Evolutionary conservation across 92 coral and sea anemone species (phyloP), one percentile per base, ranked within the genome.

Genomic region (Hydrozoanthus gracilis): DNA sequence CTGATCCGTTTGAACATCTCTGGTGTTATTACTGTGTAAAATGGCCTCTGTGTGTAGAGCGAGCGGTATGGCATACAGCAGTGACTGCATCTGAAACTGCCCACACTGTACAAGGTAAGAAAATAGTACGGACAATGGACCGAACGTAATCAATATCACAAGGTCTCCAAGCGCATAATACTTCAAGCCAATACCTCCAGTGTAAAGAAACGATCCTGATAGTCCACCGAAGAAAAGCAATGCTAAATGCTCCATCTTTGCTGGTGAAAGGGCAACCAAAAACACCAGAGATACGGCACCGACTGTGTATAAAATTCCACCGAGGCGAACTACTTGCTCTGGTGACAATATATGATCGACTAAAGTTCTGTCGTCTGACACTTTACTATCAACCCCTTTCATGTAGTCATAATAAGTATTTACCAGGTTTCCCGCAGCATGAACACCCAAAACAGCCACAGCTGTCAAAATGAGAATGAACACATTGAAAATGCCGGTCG

Each of bases 131-230:
- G 99, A 98, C n/a, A 96, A 76, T 50, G 99, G 99, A 18, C 99
- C 99, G 79, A 96, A 96, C 52, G 98, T 95, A 10, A 96, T 95
- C 10, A 96, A 86, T 52, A 96, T 93, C n/a, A 96, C 98, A 44
- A 96, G 87, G 83, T 96, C 99, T 12, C 99, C 99, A 16, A 96
- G 91, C 18, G 98, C 99, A 76, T 94, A 95, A 86, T 96, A 96
- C 76, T 96, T 96, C n/a, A 96, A 70, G 44, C 98, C 99, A 88
- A 96, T 87, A 16, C 99, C 99, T 6, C 99, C 99, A 54, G 99
- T 96, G 93, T 96, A 96, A 9, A 96, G 86, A 87, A 96, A 96
- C 61, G 99, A 96, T 16, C 98, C 99, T 17, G 99, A 96, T 14
- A 96, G 88, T 3, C 99, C 99, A 44, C 99, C 99, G 83, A 96